These are phyloP conservation scores for Nyctibius bracteatus DNA, from an alignment of 2,113 vertebrate genomes.

Conservation along the genomic window DNA sequence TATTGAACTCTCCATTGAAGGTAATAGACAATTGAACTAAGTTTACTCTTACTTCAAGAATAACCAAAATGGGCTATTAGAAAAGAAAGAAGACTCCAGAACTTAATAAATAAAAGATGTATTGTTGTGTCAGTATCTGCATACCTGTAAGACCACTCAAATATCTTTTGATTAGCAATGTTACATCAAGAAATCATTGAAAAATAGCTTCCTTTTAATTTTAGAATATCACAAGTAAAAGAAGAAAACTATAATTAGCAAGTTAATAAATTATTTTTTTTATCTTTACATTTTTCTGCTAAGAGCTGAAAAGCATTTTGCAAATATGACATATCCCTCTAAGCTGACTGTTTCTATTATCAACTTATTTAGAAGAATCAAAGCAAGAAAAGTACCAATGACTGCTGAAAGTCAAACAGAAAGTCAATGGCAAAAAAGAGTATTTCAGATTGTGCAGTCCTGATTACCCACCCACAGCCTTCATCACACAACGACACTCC, in stretches of 20 bases:
- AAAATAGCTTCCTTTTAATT: not conserved
- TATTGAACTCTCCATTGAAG: not conserved
- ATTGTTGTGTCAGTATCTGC: not conserved
- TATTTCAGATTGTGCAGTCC: not conserved
- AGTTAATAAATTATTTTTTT: not conserved
- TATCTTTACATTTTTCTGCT: not conserved
- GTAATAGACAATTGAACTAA: not conserved
- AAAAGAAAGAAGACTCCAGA: not conserved
- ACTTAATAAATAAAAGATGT: not conserved
- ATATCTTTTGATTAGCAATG: not conserved
- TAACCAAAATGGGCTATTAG: not conserved
- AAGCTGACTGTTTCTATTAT: not conserved
- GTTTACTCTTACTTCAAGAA: not conserved
- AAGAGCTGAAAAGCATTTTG: not conserved
- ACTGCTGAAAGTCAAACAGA: not conserved
- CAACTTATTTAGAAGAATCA: not conserved
- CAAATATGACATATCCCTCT: not conserved
- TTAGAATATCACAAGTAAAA: not conserved
- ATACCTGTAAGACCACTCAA: not conserved
- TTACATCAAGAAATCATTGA: not conserved
- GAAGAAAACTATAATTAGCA: not conserved
- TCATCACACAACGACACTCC: not conserved
- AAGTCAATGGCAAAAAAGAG: not conserved
- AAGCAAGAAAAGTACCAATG: not conserved
- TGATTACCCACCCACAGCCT: constrained; percentile 26